A percentile compares a stretch with the other conserved stretches of the same genome.
These are phyloP conservation scores for Smutsia temminckii DNA, from an alignment of 2,797 vertebrate species.

Conservation along the genomic window DNA sequence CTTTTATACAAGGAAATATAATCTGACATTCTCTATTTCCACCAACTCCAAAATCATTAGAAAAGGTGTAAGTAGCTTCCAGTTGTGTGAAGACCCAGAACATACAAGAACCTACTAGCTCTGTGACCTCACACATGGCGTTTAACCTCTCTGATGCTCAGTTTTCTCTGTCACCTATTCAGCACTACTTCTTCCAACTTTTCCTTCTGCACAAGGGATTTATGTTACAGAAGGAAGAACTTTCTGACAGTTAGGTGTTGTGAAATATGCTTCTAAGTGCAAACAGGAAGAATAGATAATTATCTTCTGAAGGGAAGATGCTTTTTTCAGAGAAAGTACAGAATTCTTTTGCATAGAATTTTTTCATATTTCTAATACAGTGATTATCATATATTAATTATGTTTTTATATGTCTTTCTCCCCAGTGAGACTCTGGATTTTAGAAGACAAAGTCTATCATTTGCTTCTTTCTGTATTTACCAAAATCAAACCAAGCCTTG, in stretches of 20 bases:
- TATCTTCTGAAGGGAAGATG: neutral
- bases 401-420: neutral
- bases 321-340: neutral
- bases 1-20: constrained; percentile 21
- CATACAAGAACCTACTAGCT: neutral
- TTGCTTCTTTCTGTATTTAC: neutral
- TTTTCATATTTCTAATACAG: neutral
- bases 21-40: neutral
- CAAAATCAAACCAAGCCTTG: neutral
- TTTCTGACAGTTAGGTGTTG: neutral
- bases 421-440: neutral
- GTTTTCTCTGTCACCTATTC: neutral
- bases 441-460: neutral
- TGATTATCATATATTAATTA: neutral
- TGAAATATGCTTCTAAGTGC: neutral
- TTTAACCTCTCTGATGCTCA: neutral
- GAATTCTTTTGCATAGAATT: neutral
- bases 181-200: neutral
- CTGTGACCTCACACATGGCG: neutral
- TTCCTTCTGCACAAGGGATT: neutral
- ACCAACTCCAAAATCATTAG: constrained; percentile 4
- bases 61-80: neutral
- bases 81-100: neutral
- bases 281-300: constrained; percentile 7
- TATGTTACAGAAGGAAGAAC: constrained; percentile 13